Conservation (phyloP, 2,888 invertebrate genomes). For the Lamellibrachia columna region DNA sequence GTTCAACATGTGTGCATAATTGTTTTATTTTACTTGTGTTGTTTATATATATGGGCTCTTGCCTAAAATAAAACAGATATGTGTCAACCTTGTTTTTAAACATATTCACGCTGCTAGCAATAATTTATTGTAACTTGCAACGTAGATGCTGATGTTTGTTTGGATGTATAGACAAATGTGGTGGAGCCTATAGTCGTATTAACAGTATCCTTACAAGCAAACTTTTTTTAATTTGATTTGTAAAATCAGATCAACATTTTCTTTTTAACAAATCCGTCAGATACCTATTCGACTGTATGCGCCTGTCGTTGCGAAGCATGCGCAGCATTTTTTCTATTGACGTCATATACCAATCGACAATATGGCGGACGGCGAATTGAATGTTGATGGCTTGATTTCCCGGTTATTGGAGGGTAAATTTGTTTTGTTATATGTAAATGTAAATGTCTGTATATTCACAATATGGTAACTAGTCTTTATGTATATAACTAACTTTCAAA, state of each 20-base stretch:
- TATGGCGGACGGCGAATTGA: constrained; percentile 44
- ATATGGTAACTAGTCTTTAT: not conserved
- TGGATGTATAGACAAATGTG: too few species aligned
- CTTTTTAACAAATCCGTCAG: not conserved
- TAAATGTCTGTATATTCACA: not conserved
- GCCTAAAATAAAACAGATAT: too few species aligned
- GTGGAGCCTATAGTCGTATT: not conserved
- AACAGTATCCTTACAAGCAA: not conserved
- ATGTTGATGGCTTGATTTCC: constrained; percentile 42
- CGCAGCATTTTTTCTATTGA: constrained; percentile 19
- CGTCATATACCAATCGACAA: constrained; percentile 25
- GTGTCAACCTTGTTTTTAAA: too few species aligned
- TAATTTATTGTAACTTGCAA: too few species aligned
- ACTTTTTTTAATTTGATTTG: not conserved
- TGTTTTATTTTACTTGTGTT: too few species aligned
- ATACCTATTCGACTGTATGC: constrained; percentile 20
- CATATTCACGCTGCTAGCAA: too few species aligned
- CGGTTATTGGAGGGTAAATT: constrained; percentile 44
- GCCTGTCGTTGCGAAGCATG: constrained; percentile 24
- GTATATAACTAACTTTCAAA: not conserved
- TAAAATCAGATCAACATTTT: not conserved
- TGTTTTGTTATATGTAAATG: not conserved
- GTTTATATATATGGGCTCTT: too few species aligned
- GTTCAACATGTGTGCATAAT: too few species aligned
- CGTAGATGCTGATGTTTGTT: too few species aligned